These are phyloP conservation scores for Etheostoma perlongum DNA, from an alignment of 2,797 vertebrate species.

Conservation along the genomic window DNA sequence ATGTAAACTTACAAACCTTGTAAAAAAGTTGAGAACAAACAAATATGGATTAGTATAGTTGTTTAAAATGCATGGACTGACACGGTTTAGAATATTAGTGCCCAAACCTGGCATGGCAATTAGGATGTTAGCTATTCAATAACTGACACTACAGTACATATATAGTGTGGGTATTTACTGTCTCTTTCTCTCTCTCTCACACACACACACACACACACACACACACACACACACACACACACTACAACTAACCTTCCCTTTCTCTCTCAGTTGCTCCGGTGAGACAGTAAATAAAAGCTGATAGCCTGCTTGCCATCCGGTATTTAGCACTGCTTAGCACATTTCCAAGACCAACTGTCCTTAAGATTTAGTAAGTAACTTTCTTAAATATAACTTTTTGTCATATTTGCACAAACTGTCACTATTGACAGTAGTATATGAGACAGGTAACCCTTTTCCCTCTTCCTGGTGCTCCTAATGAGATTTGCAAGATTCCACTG, in stretches of 20 bases:
- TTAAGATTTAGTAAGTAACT: too few species aligned
- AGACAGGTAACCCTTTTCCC: too few species aligned
- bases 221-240: slow-evolving; percentile 15
- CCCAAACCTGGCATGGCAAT: slow-evolving; percentile 42
- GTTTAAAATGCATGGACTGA: slow-evolving; percentile 34
- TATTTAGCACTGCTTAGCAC: slow-evolving; percentile 47
- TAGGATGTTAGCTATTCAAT: slow-evolving; percentile 43
- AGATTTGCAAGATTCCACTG: too few species aligned
- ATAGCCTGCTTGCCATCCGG: slow-evolving; percentile 33
- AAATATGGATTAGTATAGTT: slow-evolving; percentile 19
- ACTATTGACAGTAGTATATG: too few species aligned
- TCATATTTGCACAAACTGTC: too few species aligned
- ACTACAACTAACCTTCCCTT: slow-evolving; percentile 74
- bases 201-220: slow-evolving; percentile 3
- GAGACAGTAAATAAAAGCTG: slow-evolving; percentile 81
- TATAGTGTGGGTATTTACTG: slow-evolving; percentile 45
- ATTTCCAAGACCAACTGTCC: slow-evolving; percentile 38
- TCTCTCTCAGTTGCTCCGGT: slow-evolving; percentile 82
- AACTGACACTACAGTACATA: slow-evolving; percentile 48
- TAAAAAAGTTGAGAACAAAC: slow-evolving; percentile 34
- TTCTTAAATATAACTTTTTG: too few species aligned
- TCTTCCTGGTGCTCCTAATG: too few species aligned
- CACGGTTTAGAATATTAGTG: slow-evolving; percentile 27
- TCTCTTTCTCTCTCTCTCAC: slow-evolving; percentile 35
- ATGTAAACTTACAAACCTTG: slow-evolving; percentile 53